phyloP scores from a whole-genome alignment of 2,113 vertebrate species.

The Columba janthina region DNA sequence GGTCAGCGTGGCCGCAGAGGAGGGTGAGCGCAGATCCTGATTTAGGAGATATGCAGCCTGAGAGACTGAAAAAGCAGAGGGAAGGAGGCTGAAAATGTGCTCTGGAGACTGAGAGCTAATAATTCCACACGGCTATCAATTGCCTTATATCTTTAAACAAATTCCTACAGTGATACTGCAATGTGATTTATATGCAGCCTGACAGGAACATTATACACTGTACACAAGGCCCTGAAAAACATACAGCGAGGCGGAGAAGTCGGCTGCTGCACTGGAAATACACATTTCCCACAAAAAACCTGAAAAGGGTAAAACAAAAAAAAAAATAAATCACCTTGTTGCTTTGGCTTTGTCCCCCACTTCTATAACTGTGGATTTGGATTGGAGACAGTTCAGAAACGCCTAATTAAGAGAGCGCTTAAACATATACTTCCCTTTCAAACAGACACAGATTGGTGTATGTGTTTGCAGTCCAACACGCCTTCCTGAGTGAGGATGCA shows the following conservation, averaged over 20 bases:
- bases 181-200: conserved; percentile 20
- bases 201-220: background rate
- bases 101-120: background rate
- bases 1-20: background rate
- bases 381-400: background rate
- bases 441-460: background rate
- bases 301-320: background rate
- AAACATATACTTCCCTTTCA: background rate
- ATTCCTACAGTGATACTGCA: conserved; percentile 33
- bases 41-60: background rate
- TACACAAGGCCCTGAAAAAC: background rate
- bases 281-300: background rate
- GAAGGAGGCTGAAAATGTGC: conserved; percentile 22
- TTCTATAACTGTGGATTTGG: background rate
- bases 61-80: background rate
- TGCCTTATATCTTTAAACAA: conserved; percentile 41
- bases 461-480: background rate
- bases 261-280: conserved; percentile 5
- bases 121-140: conserved; percentile 7
- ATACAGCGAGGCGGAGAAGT: background rate
- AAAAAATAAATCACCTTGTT: background rate
- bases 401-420: background rate
- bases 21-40: background rate
- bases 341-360: background rate
- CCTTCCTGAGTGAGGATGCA: background rate